phyloP scores from a whole-genome alignment of 2,888 invertebrate species.

The Hirudinaria manillensis region DNA sequence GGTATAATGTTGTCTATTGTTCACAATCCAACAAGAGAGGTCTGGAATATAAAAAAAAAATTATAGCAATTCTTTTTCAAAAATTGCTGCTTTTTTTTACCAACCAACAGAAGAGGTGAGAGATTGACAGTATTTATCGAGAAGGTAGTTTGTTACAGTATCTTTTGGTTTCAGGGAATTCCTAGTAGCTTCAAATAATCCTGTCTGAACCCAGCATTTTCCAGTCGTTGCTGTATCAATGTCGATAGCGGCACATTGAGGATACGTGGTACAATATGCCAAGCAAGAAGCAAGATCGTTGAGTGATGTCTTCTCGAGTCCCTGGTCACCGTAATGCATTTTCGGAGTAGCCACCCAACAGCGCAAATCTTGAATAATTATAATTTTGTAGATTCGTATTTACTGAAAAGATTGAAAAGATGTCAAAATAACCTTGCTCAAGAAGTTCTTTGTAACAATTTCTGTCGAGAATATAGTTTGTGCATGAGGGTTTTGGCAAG shows the following conservation, averaged over 20 bases:
- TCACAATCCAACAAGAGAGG: too few species aligned
- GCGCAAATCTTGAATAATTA: not conserved
- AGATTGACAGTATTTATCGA: not conserved
- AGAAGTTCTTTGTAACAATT: not conserved
- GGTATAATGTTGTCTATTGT: too few species aligned
- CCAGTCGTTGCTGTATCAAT: not conserved
- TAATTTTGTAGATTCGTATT: not conserved
- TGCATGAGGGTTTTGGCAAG: not conserved
- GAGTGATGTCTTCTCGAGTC: not conserved
- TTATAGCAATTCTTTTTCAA: too few species aligned
- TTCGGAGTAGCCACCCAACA: not conserved
- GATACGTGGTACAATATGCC: not conserved
- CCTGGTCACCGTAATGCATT: slow-evolving; percentile 3
- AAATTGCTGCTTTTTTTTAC: not conserved
- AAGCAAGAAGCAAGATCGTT: not conserved
- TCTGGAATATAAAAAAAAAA: too few species aligned
- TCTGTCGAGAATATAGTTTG: not conserved
- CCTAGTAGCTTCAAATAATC: not conserved
- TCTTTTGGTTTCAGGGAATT: not conserved
- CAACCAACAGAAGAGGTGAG: not conserved
- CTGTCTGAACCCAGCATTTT: slow-evolving; percentile 3
- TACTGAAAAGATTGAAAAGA: not conserved
- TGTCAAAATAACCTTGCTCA: slow-evolving; percentile 8
- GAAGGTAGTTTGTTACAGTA: not conserved
- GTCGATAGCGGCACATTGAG: slow-evolving; percentile 1